phyloP scores from a whole-genome alignment of 2,888 invertebrate species.

The Timandra comae region DNA sequence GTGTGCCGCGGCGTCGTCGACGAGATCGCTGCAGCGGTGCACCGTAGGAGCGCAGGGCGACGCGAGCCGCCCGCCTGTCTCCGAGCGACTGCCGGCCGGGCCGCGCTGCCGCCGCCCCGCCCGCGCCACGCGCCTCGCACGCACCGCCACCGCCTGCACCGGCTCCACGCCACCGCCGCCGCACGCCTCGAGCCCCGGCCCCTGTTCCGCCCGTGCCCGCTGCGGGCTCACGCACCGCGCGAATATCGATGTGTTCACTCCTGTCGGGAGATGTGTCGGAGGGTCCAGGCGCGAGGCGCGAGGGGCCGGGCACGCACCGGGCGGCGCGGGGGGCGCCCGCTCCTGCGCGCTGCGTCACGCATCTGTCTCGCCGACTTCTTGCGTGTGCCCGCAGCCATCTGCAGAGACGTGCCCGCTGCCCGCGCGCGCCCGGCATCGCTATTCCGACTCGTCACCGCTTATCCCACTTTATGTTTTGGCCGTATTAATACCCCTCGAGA shows the following conservation, averaged over 20 bases:
- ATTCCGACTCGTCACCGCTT: conserved; percentile 16
- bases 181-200: conserved; percentile 33
- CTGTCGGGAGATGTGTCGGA: conserved; percentile 46
- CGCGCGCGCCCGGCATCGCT: conserved; percentile 24
- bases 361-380: conserved; percentile 65
- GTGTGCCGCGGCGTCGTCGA: conserved; percentile 42
- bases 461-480: conserved; percentile 35
- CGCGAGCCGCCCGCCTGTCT: conserved; percentile 64
- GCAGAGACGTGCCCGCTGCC: conserved; percentile 50
- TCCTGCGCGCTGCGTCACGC: conserved; percentile 76
- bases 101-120: conserved; percentile 52
- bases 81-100: conserved; percentile 73
- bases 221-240: conserved; percentile 62
- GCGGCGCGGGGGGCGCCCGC: conserved; percentile 46
- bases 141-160: conserved; percentile 48
- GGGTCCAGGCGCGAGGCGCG: too few relatives aligned
- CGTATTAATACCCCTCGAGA: conserved; percentile 41
- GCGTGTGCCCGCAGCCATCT: conserved; percentile 66
- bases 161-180: conserved; percentile 40
- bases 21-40: conserved; percentile 53
- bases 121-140: conserved; percentile 33
- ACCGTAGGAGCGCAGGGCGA: conserved; percentile 49
- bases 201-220: conserved; percentile 31
- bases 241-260: conserved; percentile 64
- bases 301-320: conserved; percentile 46